Evolutionary conservation across 1,140 invertebrate species (phyloP).

Genomic region (Eumaeus atala): DNA sequence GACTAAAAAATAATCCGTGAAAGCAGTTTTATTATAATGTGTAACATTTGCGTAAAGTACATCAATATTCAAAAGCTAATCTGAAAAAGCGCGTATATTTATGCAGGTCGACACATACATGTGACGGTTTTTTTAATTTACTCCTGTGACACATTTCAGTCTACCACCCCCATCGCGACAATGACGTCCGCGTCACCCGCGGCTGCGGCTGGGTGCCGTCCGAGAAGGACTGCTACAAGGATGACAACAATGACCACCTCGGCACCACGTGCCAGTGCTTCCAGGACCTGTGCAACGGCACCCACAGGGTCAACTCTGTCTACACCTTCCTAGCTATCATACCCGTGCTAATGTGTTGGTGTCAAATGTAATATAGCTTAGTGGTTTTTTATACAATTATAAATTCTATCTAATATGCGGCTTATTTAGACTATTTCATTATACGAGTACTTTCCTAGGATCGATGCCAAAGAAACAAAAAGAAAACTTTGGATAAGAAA

Average conservation of each 20-base stretch:
- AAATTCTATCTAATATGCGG: no score
- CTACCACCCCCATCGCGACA: conserved; percentile 37
- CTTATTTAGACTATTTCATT: no score
- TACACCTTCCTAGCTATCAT: conserved; percentile 17
- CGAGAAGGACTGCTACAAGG: conserved; percentile 59
- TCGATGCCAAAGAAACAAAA: no score
- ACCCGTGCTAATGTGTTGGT: conserved; percentile 30
- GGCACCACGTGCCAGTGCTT: conserved; percentile 75
- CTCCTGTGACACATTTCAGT: conserved; percentile 33
- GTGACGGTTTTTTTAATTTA: background rate
- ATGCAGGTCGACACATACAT: no score
- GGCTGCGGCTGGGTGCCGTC: conserved; percentile 72
- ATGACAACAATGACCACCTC: conserved; percentile 72
- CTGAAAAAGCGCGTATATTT: no score
- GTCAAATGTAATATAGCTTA: conserved; percentile 11
- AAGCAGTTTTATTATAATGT: no score
- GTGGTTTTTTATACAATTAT: no score
- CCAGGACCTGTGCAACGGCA: conserved; percentile 70
- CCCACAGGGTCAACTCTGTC: conserved; percentile 24
- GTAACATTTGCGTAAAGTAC: no score
- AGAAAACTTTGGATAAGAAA: no score
- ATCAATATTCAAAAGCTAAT: no score
- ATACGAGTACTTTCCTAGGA: no score
- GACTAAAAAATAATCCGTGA: no score
- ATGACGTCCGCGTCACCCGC: conserved; percentile 63